These are phyloP conservation scores for Characodon lateralis DNA, from an alignment of 2,797 vertebrate species.

Conservation along the genomic window DNA sequence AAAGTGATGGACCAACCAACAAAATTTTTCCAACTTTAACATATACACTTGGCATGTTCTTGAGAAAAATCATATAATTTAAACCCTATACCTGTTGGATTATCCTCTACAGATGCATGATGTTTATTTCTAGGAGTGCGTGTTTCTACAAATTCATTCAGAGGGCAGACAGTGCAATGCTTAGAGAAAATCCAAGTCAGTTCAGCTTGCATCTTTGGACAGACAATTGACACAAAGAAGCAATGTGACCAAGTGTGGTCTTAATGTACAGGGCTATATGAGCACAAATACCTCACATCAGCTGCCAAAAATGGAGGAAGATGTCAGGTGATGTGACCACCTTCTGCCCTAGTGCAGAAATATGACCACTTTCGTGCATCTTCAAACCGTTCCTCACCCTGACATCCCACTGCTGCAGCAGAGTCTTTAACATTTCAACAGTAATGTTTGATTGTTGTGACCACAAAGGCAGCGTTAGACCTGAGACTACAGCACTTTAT, in stretches of 20 bases:
- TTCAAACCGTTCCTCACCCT: no score
- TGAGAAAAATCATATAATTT: neutral
- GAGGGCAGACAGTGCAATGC: neutral
- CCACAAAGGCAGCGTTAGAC: no score
- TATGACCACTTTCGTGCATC: no score
- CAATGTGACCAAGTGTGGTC: neutral
- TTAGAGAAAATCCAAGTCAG: neutral
- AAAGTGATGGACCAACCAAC: no score
- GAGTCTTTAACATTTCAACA: no score
- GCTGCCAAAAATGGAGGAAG: neutral
- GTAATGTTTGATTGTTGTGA: no score
- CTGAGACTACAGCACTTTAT: no score
- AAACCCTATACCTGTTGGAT: neutral
- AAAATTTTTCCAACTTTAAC: no score
- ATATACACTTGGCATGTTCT: neutral
- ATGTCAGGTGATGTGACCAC: neutral
- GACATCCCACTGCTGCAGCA: no score
- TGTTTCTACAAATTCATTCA: neutral
- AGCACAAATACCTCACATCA: neutral
- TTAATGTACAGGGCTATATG: neutral
- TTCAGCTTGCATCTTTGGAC: neutral
- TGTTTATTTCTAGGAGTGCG: neutral
- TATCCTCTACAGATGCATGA: neutral
- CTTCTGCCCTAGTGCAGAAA: neutral
- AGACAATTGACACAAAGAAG: neutral